Evolutionary conservation across 2,113 vertebrate species (phyloP).

Genomic region (Catharus fuscescens): DNA sequence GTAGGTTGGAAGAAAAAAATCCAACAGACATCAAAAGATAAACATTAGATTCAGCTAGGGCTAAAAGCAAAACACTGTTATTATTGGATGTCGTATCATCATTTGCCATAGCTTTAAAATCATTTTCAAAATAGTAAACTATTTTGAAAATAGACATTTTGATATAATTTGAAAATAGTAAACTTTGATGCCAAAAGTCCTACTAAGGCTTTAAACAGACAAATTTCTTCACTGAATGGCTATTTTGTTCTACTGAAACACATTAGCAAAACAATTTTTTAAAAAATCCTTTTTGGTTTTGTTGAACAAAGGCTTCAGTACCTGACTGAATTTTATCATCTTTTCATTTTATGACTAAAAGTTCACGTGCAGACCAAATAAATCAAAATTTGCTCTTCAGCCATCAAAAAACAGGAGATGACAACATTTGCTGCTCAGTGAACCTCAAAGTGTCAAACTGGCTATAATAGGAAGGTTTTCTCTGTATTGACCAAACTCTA

Average conservation of each 20-base stretch:
- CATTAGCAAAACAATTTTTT: not conserved
- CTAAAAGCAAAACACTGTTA: not conserved
- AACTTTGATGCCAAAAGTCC: not conserved
- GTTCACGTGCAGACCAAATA: not conserved
- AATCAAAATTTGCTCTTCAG: slow-evolving; percentile 1
- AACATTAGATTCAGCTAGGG: not conserved
- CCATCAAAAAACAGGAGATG: not conserved
- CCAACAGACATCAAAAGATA: not conserved
- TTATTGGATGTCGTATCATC: not conserved
- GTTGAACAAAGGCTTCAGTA: not conserved
- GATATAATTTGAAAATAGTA: not conserved
- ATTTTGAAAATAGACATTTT: not conserved
- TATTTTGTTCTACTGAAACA: not conserved
- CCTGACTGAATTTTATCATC: not conserved
- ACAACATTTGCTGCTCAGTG: not conserved
- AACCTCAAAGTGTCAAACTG: not conserved
- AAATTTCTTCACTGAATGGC: not conserved
- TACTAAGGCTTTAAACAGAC: not conserved
- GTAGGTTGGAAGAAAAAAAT: not conserved
- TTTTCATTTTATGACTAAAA: not conserved
- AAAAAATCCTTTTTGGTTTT: fast-evolving
- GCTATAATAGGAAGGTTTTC: not conserved
- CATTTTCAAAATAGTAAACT: not conserved
- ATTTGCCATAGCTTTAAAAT: not conserved
- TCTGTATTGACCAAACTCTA: not conserved